Evolutionary conservation across 1,140 invertebrate genomes (phyloP).

Genomic region (Wasmannia auropunctata): DNA sequence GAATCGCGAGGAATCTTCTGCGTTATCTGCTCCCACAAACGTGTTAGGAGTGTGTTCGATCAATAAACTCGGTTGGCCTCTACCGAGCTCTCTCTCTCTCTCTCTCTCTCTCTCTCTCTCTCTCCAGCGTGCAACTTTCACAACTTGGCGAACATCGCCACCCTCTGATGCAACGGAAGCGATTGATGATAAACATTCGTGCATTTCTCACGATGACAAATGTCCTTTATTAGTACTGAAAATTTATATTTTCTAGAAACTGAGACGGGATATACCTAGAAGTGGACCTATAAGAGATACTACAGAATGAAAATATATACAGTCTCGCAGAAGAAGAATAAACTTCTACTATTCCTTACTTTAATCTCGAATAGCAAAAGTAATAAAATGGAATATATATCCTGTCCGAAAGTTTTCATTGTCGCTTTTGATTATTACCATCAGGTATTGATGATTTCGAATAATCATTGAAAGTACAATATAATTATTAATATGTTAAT

Average conservation of each 20-base stretch:
- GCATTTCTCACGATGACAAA: not conserved
- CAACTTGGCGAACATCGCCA: conserved; percentile 50
- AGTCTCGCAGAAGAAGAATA: not conserved
- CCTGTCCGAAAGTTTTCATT: not conserved
- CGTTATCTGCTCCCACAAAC: conserved; percentile 73
- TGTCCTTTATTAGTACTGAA: not conserved
- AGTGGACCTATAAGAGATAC: not conserved
- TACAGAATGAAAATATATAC: not conserved
- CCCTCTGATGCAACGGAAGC: conserved; percentile 18
- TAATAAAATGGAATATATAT: not conserved
- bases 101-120: conserved; percentile 45
- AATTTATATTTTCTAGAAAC: not conserved
- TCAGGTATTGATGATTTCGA: not conserved
- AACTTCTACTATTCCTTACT: not conserved
- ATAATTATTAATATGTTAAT: not conserved
- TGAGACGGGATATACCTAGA: not conserved
- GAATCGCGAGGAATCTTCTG: conserved; percentile 62
- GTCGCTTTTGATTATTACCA: not conserved
- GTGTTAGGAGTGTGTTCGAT: conserved; percentile 68
- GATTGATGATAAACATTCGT: conserved; percentile 25
- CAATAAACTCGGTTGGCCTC: conserved; percentile 70
- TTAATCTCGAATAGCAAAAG: not conserved
- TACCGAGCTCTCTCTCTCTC: conserved; percentile 39
- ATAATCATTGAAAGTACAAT: not conserved
- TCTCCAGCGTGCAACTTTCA: conserved; percentile 48